phyloP scores from a whole-genome alignment of 2,113 vertebrate genomes.

The Leiothrix lutea region DNA sequence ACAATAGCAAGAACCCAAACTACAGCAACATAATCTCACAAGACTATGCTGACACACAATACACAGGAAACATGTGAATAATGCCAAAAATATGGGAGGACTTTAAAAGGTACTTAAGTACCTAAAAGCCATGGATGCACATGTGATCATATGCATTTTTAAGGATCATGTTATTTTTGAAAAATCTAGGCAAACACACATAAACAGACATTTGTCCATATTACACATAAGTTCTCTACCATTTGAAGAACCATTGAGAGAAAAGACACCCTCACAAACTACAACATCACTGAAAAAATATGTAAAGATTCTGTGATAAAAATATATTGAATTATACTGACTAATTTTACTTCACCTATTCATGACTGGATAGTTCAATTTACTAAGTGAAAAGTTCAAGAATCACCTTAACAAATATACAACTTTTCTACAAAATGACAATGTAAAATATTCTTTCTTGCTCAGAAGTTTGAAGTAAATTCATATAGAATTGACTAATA shows the following conservation, averaged over 20 bases:
- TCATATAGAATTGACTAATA: background rate
- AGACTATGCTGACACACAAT: background rate
- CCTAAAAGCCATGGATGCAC: background rate
- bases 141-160: background rate
- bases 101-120: background rate
- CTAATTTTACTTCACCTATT: background rate
- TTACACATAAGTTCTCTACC: background rate
- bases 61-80: background rate
- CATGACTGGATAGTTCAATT: background rate
- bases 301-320: background rate
- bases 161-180: background rate
- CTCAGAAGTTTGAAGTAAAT: conserved; percentile 32
- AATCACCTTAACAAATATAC: background rate
- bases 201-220: background rate
- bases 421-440: background rate
- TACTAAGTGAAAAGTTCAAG: background rate
- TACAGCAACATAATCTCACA: background rate
- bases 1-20: background rate
- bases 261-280: background rate
- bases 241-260: background rate
- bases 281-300: background rate
- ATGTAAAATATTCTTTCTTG: background rate
- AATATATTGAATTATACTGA: background rate
- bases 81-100: background rate
- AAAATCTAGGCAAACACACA: background rate